Conservation (phyloP, 2,113 vertebrate species). For the Eulemur macaco region DNA sequence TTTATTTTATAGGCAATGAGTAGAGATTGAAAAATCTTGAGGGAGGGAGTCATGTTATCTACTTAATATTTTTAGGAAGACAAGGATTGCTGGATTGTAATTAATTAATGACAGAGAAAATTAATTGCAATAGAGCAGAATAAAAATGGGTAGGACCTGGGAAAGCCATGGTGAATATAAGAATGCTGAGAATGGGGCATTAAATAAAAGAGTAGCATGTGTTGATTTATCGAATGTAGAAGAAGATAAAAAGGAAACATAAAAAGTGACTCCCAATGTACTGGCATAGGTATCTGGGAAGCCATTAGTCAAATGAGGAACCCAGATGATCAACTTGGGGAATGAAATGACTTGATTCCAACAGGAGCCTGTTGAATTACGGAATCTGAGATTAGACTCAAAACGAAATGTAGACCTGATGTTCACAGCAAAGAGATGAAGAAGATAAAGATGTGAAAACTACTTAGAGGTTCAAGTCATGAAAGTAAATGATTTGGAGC, state of each 20-base stretch:
- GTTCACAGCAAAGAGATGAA: neutral
- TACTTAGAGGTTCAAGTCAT: neutral
- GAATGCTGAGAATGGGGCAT: neutral
- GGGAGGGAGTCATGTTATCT: neutral
- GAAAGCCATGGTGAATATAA: neutral
- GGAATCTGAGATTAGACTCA: neutral
- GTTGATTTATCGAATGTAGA: neutral
- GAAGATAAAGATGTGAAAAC: neutral
- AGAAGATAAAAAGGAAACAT: neutral
- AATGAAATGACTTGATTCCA: neutral
- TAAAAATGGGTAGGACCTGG: neutral
- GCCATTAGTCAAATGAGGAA: neutral
- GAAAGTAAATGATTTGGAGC: neutral
- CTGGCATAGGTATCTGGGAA: neutral
- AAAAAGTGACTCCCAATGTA: neutral
- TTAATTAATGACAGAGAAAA: neutral
- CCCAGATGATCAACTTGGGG: neutral
- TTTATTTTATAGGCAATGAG: neutral
- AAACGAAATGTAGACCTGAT: neutral
- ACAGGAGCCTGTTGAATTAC: neutral
- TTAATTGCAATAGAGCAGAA: neutral
- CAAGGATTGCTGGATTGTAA: neutral
- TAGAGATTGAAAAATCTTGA: neutral
- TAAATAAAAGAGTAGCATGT: neutral
- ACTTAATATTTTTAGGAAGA: neutral